phyloP scores from a whole-genome alignment of 2,113 vertebrate species.

The Bungarus multicinctus region DNA sequence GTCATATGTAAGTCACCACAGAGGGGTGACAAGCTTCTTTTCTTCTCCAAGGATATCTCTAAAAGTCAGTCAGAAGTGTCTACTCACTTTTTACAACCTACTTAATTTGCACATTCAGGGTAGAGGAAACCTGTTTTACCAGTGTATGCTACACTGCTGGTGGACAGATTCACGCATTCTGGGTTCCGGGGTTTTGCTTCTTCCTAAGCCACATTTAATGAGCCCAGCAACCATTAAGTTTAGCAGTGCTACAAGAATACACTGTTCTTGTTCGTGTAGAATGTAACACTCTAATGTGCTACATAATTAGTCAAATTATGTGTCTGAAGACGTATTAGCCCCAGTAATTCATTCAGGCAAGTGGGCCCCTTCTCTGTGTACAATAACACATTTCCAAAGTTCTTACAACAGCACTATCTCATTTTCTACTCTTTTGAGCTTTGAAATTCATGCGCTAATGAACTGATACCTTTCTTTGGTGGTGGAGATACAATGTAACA shows the following conservation, averaged over 20 bases:
- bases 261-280: conserved; percentile 7
- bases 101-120: background rate
- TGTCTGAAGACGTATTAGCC: background rate
- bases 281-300: conserved; percentile 4
- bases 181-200: background rate
- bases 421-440: conserved; percentile 39
- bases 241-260: background rate
- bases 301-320: background rate
- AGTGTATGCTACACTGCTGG: background rate
- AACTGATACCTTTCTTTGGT: conserved; percentile 29
- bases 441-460: conserved; percentile 23
- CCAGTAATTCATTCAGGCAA: background rate
- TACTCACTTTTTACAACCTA: background rate
- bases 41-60: background rate
- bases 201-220: background rate
- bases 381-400: background rate
- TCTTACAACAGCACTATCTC: conserved; percentile 10
- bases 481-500: conserved; percentile 15
- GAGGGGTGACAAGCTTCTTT: background rate
- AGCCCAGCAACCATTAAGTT: background rate
- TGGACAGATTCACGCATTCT: background rate
- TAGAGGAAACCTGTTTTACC: background rate
- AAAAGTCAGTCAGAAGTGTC: background rate
- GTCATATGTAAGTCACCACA: background rate
- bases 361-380: conserved; percentile 2